These are phyloP conservation scores for Squalus acanthias DNA, from an alignment of 2,797 vertebrate species.

Conservation along the genomic window DNA sequence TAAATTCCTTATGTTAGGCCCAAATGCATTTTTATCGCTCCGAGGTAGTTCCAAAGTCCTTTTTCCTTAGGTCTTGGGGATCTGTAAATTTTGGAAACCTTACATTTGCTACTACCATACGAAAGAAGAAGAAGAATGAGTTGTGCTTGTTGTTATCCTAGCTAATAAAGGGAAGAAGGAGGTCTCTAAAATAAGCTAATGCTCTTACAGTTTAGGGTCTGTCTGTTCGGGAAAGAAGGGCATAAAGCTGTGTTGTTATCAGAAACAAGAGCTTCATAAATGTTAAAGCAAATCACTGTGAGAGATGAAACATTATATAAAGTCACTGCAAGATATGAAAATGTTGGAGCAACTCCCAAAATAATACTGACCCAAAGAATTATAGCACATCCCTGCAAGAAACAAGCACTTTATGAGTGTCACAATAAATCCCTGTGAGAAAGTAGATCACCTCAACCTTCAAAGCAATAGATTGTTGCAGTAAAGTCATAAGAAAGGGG, in stretches of 20 bases:
- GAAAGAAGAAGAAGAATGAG: no score
- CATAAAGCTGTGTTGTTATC: neutral
- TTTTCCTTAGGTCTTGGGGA: no score
- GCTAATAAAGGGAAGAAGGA: neutral
- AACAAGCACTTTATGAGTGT: neutral
- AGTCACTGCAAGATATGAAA: neutral
- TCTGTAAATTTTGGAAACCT: no score
- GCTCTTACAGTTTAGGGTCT: neutral
- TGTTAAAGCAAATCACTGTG: neutral
- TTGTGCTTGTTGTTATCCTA: neutral
- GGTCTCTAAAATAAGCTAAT: neutral
- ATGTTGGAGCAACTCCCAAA: neutral
- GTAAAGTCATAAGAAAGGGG: no score
- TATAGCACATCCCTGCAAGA: neutral
- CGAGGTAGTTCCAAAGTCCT: no score
- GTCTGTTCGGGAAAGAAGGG: neutral
- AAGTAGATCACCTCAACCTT: neutral
- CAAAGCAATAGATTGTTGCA: no score
- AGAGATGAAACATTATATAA: neutral
- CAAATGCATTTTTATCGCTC: no score
- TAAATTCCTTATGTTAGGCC: no score
- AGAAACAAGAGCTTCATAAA: neutral
- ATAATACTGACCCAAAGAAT: neutral
- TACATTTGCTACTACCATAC: no score
- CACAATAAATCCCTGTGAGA: neutral